A percentile compares a stretch with the other conserved stretches of the same genome.
Conservation (phyloP, 92 coral and sea anemone genomes). For the Epizoanthus fatuus region DNA sequence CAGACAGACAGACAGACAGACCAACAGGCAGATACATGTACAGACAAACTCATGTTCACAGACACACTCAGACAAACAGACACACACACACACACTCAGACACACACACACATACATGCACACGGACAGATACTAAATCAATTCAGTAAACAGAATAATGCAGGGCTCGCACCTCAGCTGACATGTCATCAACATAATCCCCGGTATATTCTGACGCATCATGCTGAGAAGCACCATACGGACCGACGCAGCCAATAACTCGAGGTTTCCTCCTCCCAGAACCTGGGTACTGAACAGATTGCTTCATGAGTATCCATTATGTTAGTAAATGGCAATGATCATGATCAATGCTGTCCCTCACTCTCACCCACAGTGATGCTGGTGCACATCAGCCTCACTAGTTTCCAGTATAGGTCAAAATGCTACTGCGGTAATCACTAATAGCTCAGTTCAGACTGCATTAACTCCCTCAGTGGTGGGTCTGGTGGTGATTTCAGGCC, state of each 20-base stretch:
- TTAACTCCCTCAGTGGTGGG: no score
- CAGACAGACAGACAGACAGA: no score
- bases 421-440: no score
- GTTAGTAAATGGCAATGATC: background rate
- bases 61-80: no score
- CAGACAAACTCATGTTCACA: no score
- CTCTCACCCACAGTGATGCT: no score
- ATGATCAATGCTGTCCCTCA: no score
- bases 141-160: background rate
- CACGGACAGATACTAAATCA: background rate
- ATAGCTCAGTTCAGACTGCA: no score
- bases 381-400: no score
- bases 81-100: background rate
- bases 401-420: no score
- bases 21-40: no score
- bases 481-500: no score
- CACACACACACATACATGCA: background rate
- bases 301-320: background rate
- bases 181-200: slow-evolving; percentile 87
- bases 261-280: slow-evolving; percentile 48
- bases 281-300: slow-evolving; percentile 32
- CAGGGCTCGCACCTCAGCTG: slow-evolving; percentile 65
- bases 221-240: slow-evolving; percentile 92
- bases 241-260: slow-evolving; percentile 93
- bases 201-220: slow-evolving; percentile 94